These are phyloP conservation scores for Heliconius congener DNA, from an alignment of 1,140 invertebrate genomes.

Conservation along the genomic window DNA sequence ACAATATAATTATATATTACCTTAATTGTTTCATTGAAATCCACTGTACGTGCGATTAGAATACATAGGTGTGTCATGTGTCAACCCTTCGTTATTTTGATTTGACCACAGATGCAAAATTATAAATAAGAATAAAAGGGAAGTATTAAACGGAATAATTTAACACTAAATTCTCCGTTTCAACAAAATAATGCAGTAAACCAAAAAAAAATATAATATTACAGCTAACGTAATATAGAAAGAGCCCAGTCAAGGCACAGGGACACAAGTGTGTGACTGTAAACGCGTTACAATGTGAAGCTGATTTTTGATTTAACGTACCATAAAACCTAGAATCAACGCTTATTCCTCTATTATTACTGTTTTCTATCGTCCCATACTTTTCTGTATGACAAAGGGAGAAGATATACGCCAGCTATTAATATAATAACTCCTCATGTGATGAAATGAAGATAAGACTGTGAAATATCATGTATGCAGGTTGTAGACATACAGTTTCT, in stretches of 20 bases:
- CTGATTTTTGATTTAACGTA: background rate
- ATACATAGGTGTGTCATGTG: too few relatives aligned
- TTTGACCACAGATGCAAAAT: too few relatives aligned
- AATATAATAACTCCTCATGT: background rate
- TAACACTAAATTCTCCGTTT: too few relatives aligned
- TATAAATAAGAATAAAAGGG: too few relatives aligned
- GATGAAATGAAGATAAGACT: conserved; percentile 1
- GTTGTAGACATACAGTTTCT: background rate
- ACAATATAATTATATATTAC: too few relatives aligned
- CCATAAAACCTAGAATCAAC: background rate
- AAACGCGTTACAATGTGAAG: background rate
- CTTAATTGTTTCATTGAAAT: too few relatives aligned
- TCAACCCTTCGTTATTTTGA: too few relatives aligned
- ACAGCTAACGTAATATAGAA: background rate
- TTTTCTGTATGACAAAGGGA: background rate
- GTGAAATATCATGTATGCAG: conserved; percentile 2
- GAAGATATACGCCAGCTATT: background rate
- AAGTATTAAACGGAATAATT: too few relatives aligned
- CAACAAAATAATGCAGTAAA: too few relatives aligned
- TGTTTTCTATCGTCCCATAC: background rate
- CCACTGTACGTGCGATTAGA: too few relatives aligned
- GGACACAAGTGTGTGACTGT: background rate
- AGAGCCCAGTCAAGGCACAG: background rate
- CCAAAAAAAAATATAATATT: background rate
- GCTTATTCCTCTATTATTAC: background rate